Percentiles rank a stretch among this genome's conserved stretches.
phyloP scores from a whole-genome alignment of 2,888 invertebrate genomes.

The Hemaris fuciformis region DNA sequence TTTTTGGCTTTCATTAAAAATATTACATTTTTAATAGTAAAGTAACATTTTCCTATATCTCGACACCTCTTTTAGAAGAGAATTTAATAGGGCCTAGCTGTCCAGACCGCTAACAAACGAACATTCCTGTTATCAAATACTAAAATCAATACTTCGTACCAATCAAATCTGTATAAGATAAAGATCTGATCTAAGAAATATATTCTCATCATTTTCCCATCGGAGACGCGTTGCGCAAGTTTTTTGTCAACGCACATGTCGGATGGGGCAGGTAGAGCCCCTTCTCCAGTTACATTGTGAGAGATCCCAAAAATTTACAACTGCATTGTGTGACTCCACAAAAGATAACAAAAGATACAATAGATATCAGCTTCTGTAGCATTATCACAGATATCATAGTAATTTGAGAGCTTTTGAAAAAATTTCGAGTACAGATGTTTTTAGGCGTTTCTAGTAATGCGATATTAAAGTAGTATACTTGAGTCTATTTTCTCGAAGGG shows the following conservation, averaged over 20 bases:
- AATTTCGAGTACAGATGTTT: conserved; percentile 68
- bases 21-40: too few relatives aligned
- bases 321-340: conserved; percentile 72
- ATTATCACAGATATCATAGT: conserved; percentile 73
- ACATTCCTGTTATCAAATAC: not conserved
- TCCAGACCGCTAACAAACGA: not conserved
- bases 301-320: conserved; percentile 81
- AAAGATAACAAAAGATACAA: conserved; percentile 69
- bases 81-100: too few relatives aligned
- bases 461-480: not conserved
- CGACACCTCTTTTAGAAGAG: too few relatives aligned
- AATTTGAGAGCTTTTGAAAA: conserved; percentile 68
- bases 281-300: conserved; percentile 52
- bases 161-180: not conserved
- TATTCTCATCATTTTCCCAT: conserved; percentile 66
- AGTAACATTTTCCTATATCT: too few relatives aligned
- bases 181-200: not conserved
- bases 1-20: too few relatives aligned
- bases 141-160: not conserved
- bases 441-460: conserved; percentile 32
- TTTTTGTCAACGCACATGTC: conserved; percentile 78
- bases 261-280: conserved; percentile 70
- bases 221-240: conserved; percentile 71
- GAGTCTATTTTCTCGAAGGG: not conserved
- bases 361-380: conserved; percentile 73